Percentiles rank a stretch among this genome's conserved stretches.
phyloP scores from a whole-genome alignment of 2,888 invertebrate genomes.

The Entomobrya multifasciata region DNA sequence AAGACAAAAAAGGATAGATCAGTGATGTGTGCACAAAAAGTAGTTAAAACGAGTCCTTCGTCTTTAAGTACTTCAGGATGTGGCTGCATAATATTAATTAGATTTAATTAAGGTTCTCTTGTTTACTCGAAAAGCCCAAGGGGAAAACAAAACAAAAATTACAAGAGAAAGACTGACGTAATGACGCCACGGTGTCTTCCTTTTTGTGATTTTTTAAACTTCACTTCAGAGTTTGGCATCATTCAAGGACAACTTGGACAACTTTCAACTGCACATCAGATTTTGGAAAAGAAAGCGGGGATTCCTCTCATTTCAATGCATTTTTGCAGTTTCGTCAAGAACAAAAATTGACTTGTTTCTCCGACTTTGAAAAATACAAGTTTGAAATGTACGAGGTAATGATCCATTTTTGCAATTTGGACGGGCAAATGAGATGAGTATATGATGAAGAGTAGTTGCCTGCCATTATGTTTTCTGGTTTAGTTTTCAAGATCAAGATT shows the following conservation, averaged over 20 bases:
- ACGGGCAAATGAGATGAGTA: too few species aligned
- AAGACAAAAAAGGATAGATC: neutral
- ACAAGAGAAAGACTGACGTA: neutral
- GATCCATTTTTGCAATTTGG: neutral
- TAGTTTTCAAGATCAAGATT: constrained; percentile 30
- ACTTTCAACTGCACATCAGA: neutral
- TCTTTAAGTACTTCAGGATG: constrained; percentile 16
- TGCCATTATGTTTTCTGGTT: neutral
- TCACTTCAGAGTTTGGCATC: neutral
- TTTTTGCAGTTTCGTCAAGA: neutral
- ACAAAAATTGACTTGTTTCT: neutral
- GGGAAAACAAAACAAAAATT: neutral
- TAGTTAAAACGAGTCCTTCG: neutral
- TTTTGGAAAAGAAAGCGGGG: neutral
- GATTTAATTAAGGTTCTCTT: constrained; percentile 23
- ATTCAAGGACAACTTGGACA: constrained; percentile 6
- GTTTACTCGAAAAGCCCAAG: neutral
- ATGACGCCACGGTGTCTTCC: constrained; percentile 26
- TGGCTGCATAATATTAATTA: neutral
- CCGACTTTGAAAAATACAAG: neutral
- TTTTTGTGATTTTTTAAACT: constrained; percentile 12
- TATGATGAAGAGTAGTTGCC: neutral
- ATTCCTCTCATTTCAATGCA: neutral
- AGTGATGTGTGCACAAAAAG: neutral
- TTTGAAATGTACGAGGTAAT: constrained; percentile 4